Base-by-base conservation (phyloP, 1,140 invertebrate genomes). In the Drosophila sulfurigaster region DNA sequence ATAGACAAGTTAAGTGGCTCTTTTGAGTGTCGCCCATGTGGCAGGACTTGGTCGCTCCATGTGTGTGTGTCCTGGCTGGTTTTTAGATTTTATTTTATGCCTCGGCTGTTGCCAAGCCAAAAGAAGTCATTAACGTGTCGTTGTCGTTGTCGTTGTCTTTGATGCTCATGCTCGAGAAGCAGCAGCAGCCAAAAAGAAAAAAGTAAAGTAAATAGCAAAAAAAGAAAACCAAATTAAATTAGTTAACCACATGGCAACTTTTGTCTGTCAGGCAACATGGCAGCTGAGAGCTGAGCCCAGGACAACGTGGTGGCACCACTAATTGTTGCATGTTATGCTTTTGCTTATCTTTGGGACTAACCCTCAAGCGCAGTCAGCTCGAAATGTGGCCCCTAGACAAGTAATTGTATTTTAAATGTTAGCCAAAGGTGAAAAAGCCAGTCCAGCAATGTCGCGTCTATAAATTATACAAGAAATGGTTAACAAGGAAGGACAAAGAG, bases 1-100 rank as follows among this genome's bases (percentile, higher is more conserved):
- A 91, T 89, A 91, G 89, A 91, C 89, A 91, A 91, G 89, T 86
- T 91, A 91, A 91, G 89, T 91, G 89, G 89, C 89, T 91, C 70
- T 78, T 80, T 76, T 81, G 79, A 81, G 79, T 81, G 72, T 64
- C 71, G 64, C 58, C 41, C 35, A 8, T 59, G 35, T 16, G 11
- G 30, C 43, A 28, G 20, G 15, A 48, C 46, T 58, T 35, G 35
- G 20, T 49, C 74, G 75, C 74, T 70, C 81, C 78, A 72, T 88
- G 65, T 82, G 82, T 41, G 28, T 38, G 46, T 52, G 30, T 54
- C 52, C 16, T 82, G 73, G 65, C 56, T 71, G 77, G 77, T 81
- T 85, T 88, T 88, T 88, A 89, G 83, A 89, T 82, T 88, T 81
- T 81, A 85, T 89, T 89, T 74, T 81, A 83, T 85, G 83, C 78